Base-by-base conservation (phyloP, 2,888 invertebrate genomes). In the Onchidella celtica region DNA sequence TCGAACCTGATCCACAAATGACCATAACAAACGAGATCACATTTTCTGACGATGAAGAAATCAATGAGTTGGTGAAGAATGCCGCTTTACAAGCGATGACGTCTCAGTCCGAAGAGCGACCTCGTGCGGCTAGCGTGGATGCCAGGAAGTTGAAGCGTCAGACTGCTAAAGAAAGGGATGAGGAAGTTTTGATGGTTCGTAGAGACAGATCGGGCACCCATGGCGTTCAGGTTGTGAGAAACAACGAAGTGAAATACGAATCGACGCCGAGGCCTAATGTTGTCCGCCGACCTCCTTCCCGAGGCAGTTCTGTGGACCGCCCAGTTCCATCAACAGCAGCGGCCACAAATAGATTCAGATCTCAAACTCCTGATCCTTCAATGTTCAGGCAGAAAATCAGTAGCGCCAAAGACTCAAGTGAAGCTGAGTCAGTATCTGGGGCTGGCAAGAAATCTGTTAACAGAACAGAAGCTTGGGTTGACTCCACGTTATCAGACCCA, bases 381-480 rank as follows among this genome's bases (percentile, higher is more conserved):
- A 77, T 78, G 75, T 65, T 68, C 40, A 76, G 86, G 21, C 84
- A 85, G 32, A 84, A 87, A 75, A 85, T 86, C 3, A 81, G 85
- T 34, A 87, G 86, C 74, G 86, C 87, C 17, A 84, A 81, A n/a
- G 83, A 83, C 27, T 57, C 85, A 29, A 72, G 83, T 65, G 72
- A 65, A 3, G 36, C 82, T 82, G n/a, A 77, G 81, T 40, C 76
- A 36, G 14, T 24, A 24, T 63, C 55, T 1, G 14, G 32, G 57
- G 63, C 66, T 9, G 75, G 68, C 2, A 40, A 40, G 24, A 83
- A 83, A 57, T 21, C n/a, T n/a, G n/a, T 72, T 17, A 87, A 88
- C 61, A 83, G 90, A 74, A 89, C 89, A 2, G 87, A 89, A 70
- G 89, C 89, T 14, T 90, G 90, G 90, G 90, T 90, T 2, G 89